These are phyloP conservation scores for Echinops telfairi DNA, from an alignment of 2,113 vertebrate genomes.

Conservation along the genomic window DNA sequence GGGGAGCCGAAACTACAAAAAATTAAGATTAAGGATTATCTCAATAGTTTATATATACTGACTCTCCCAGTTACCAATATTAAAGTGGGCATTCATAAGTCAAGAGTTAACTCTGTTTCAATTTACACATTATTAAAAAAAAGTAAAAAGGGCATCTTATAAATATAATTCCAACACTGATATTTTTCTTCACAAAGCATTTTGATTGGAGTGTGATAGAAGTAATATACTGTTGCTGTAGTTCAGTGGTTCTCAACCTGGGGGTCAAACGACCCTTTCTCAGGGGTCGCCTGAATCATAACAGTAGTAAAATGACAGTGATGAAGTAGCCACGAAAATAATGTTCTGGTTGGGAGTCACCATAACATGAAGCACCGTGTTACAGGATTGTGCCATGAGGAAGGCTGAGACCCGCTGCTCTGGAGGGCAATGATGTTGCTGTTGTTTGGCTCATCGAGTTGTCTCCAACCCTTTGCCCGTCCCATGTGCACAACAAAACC, in stretches of 20 bases:
- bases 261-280: too few relatives aligned
- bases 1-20: constrained; percentile 42
- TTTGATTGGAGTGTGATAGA: not conserved
- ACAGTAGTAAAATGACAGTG: too few relatives aligned
- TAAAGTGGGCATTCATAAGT: constrained; percentile 29
- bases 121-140: constrained; percentile 50
- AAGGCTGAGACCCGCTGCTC: too few relatives aligned
- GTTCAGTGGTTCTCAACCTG: not conserved
- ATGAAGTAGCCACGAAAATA: too few relatives aligned
- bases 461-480: too few relatives aligned
- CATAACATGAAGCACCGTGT: too few relatives aligned
- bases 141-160: constrained; percentile 25
- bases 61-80: constrained; percentile 10
- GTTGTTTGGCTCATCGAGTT: too few relatives aligned
- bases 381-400: too few relatives aligned
- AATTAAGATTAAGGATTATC: constrained; percentile 42
- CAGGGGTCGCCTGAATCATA: too few relatives aligned
- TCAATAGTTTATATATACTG: constrained; percentile 61
- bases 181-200: constrained; percentile 35
- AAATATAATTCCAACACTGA: not conserved
- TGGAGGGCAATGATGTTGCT: too few relatives aligned
- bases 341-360: too few relatives aligned
- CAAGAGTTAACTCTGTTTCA: constrained; percentile 70
- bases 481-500: too few relatives aligned
- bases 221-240: not conserved